Evolutionary conservation across 2,888 invertebrate species (phyloP).

Genomic region (Altica lythri): DNA sequence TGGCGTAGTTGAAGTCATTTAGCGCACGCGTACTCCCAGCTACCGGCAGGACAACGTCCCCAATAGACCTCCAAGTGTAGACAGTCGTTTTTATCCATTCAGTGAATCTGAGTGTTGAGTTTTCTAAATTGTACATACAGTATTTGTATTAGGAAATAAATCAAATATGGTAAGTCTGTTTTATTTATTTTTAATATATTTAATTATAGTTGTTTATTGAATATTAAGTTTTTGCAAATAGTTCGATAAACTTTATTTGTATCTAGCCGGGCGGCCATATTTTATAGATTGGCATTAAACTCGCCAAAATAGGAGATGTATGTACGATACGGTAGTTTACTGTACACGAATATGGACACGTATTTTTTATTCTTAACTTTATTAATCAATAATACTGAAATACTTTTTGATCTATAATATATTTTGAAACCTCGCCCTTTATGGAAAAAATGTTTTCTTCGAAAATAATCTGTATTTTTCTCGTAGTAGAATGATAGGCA

Average conservation of each 20-base stretch:
- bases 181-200: conserved; percentile 15
- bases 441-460: conserved; percentile 4
- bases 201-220: too few relatives aligned
- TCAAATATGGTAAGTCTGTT: conserved; percentile 54
- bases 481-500: background rate
- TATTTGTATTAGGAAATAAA: conserved; percentile 47
- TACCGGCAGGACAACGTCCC: conserved; percentile 58
- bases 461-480: conserved; percentile 4
- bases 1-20: conserved; percentile 28
- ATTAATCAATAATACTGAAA: background rate
- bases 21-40: conserved; percentile 50
- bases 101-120: conserved; percentile 52
- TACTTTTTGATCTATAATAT: background rate
- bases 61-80: conserved; percentile 51
- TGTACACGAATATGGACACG: background rate
- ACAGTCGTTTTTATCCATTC: conserved; percentile 50
- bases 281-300: conserved; percentile 24
- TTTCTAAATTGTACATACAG: conserved; percentile 45
- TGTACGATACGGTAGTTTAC: background rate
- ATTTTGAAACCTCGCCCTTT: conserved; percentile 23
- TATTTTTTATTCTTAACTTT: background rate
- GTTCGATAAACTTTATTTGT: too few relatives aligned
- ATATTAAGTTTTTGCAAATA: too few relatives aligned
- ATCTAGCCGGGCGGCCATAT: conserved; percentile 40
- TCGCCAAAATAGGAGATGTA: conserved; percentile 16